Evolutionary conservation across 2,888 invertebrate genomes (phyloP).

Genomic region (Mythimna impura): DNA sequence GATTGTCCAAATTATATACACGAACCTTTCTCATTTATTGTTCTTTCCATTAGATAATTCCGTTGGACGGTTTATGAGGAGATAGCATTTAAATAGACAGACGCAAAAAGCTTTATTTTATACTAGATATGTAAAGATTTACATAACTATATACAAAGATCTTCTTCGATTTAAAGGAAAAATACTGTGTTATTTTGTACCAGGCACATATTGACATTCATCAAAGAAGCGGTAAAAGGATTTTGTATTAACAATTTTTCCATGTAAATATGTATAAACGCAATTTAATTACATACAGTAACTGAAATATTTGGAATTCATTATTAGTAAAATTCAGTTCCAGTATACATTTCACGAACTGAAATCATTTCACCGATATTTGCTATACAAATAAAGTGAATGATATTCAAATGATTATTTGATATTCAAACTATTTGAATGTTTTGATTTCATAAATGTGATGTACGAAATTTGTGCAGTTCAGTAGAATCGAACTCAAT

Average conservation of each 20-base stretch:
- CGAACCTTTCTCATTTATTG: too few species aligned
- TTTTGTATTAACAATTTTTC: background rate
- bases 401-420: background rate
- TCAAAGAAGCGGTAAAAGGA: background rate
- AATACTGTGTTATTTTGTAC: background rate
- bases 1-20: too few species aligned
- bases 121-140: background rate
- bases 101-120: too few species aligned
- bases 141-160: background rate
- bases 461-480: conserved; percentile 3
- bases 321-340: background rate
- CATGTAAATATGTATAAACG: background rate
- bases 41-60: too few species aligned
- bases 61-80: too few species aligned
- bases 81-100: too few species aligned
- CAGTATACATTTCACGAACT: background rate
- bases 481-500: conserved; percentile 18
- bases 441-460: conserved; percentile 1
- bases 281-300: background rate
- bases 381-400: conserved; percentile 6
- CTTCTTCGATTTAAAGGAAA: background rate
- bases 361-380: background rate
- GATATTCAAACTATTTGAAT: background rate
- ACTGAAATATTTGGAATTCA: background rate
- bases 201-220: background rate